Percentiles rank a stretch among this genome's conserved stretches.
These are phyloP conservation scores for Lethenteron camtschaticum DNA, from an alignment of 2,113 vertebrate genomes.

Conservation along the genomic window DNA sequence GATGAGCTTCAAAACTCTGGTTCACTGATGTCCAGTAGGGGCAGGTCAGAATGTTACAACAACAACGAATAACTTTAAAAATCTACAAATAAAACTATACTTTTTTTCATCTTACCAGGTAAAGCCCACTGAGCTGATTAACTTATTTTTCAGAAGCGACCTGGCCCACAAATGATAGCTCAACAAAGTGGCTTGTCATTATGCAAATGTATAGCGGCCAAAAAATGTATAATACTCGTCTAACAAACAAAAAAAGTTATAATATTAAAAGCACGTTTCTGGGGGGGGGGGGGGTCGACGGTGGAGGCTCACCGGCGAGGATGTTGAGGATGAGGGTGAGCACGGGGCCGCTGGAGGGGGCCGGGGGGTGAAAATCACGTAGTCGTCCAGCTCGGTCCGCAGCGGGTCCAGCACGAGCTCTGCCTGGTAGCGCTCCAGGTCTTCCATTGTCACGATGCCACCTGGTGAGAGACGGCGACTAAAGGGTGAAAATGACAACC, in stretches of 20 bases:
- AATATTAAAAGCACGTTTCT: no score
- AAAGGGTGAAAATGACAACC: neutral
- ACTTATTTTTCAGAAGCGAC: neutral
- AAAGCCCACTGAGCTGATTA: no score
- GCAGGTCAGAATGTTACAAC: no score
- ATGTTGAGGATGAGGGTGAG: constrained; percentile 70
- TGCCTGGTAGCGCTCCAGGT: constrained; percentile 38
- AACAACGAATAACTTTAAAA: no score
- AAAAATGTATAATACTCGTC: neutral
- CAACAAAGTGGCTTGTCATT: neutral
- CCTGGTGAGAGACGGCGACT: constrained; percentile 25
- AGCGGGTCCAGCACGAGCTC: constrained; percentile 37
- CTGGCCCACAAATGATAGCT: neutral
- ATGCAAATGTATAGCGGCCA: neutral
- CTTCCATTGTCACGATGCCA: constrained; percentile 52
- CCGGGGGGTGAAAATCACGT: constrained; percentile 32
- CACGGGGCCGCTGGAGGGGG: constrained; percentile 63
- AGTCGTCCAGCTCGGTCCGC: constrained; percentile 30
- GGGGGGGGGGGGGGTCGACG: no score
- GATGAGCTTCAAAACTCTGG: no score
- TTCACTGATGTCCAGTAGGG: no score
- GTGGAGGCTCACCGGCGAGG: constrained; percentile 32
- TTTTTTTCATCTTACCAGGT: no score
- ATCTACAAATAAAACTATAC: no score
- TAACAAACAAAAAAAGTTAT: neutral